These are phyloP conservation scores for Hycleus phaleratus DNA, from an alignment of 1,140 invertebrate species.

Conservation along the genomic window DNA sequence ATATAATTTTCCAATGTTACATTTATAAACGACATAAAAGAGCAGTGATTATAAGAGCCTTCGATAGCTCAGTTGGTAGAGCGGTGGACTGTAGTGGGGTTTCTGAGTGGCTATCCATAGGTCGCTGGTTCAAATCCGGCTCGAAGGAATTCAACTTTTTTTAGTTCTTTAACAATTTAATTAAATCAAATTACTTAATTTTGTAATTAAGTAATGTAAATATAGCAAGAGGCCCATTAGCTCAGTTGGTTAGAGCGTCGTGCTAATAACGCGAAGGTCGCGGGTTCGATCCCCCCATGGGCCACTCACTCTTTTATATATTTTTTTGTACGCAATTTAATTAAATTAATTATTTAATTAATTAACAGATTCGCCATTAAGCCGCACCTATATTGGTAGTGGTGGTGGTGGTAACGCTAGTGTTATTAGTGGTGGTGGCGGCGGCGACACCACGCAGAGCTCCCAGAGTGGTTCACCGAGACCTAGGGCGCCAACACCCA, in stretches of 20 bases:
- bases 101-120: slow-evolving; percentile 25
- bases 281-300: slow-evolving; percentile 56
- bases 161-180: neutral
- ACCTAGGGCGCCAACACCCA: slow-evolving; percentile 37
- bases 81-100: slow-evolving; percentile 36
- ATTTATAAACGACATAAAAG: neutral
- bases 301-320: slow-evolving; percentile 36
- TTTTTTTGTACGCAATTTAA: too few relatives aligned
- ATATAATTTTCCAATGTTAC: too few relatives aligned
- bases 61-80: slow-evolving; percentile 41
- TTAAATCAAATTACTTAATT: slow-evolving; percentile 20
- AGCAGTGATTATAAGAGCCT: neutral
- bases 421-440: neutral
- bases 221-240: slow-evolving; percentile 42
- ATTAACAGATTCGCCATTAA: slow-evolving; percentile 34
- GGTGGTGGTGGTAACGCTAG: neutral
- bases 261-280: slow-evolving; percentile 48
- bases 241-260: slow-evolving; percentile 39
- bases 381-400: slow-evolving; percentile 20
- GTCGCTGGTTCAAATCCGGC: slow-evolving; percentile 21
- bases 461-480: slow-evolving; percentile 39
- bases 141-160: slow-evolving; percentile 8
- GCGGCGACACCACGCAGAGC: slow-evolving; percentile 29
- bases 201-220: slow-evolving; percentile 37
- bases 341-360: too few relatives aligned